Evolutionary conservation across 2,113 vertebrate genomes (phyloP), one percentile per base, ranked within the genome.

Genomic region (Danionella cerebrum): DNA sequence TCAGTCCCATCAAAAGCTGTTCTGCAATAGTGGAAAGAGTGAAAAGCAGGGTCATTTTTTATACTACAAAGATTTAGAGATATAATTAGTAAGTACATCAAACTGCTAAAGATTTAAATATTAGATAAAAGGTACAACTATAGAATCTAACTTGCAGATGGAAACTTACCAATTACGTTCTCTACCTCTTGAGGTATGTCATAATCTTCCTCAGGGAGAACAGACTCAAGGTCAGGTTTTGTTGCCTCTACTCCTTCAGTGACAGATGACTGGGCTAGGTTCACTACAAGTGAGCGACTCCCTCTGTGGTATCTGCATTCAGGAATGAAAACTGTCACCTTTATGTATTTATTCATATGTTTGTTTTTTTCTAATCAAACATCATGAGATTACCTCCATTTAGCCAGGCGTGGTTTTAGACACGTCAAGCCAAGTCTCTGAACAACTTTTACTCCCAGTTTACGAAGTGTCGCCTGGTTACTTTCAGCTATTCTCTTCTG

Each of bases 181-280:
- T 98, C 96, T 76, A 99, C 88, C 38, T 98, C 96, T 72, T 86
- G 91, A 0, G 96, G 91, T 55, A 98, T 87, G 36, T 98, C 93
- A 1, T 92, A 94, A 67, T 95, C 91, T 50, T 93, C 93, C 0
- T 94, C 93, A 0, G 88, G 82, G 19, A 65, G 75, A 18, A 78
- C 75, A 0, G 70, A 65, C 9, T 79, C 78, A 7, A 67, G n/a
- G 2, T 78, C 75, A 14, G 81, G 70, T 66, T 64, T 78, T 12
- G 25, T n/a, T 24, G 68, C 57, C n/a, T 63, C 39, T 16, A 33
- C 3, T 5, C 41, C 22, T 2, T 12, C 2, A 1, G 64, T 19
- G 8, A 78, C 47, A 13, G 75, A 80, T 3, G 78, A 54, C 65
- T 69, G 78, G 54, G 88, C 83, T n/a, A 99, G 84, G 76, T 94